Conservation (phyloP, 2,888 invertebrate species). For the Pheosia tremula region DNA sequence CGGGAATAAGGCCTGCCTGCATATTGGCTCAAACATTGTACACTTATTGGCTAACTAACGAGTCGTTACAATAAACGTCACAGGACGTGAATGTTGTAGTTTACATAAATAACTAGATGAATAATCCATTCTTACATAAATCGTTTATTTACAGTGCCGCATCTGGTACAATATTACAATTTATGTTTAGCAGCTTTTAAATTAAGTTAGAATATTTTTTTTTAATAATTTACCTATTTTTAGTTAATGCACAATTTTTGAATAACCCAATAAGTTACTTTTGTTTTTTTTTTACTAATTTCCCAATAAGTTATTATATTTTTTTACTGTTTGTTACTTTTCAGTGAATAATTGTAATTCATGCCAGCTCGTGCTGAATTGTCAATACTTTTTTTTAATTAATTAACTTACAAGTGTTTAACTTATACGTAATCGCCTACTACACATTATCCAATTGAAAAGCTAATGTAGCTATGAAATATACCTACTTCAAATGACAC, state of each 20-base stretch:
- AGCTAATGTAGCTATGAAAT: constrained; percentile 74
- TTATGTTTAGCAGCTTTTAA: constrained; percentile 77
- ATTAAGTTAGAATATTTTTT: constrained; percentile 74
- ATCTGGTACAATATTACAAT: constrained; percentile 54
- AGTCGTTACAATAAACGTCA: constrained; percentile 29
- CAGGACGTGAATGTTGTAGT: constrained; percentile 41
- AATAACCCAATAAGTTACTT: constrained; percentile 57
- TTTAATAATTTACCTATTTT: constrained; percentile 65
- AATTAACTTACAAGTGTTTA: constrained; percentile 61
- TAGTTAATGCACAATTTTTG: constrained; percentile 73
- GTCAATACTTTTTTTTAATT: constrained; percentile 41
- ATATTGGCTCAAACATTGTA: constrained; percentile 30
- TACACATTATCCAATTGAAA: constrained; percentile 79
- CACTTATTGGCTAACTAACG: constrained; percentile 30
- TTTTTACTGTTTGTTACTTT: constrained; percentile 38
- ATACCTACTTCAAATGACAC: constrained; percentile 75
- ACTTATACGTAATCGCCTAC: constrained; percentile 77
- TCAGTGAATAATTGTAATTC: constrained; percentile 35
- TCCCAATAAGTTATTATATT: constrained; percentile 48
- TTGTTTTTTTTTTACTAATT: constrained; percentile 33
- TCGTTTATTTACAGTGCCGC: constrained; percentile 52
- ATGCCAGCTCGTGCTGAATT: constrained; percentile 27
- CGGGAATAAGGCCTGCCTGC: constrained; percentile 40
- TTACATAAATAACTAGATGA: constrained; percentile 51
- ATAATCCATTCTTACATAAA: constrained; percentile 58